Evolutionary conservation across 2,888 invertebrate species (phyloP), one percentile per base, ranked within the genome.

Genomic region (Trissonchulus latispiculum): DNA sequence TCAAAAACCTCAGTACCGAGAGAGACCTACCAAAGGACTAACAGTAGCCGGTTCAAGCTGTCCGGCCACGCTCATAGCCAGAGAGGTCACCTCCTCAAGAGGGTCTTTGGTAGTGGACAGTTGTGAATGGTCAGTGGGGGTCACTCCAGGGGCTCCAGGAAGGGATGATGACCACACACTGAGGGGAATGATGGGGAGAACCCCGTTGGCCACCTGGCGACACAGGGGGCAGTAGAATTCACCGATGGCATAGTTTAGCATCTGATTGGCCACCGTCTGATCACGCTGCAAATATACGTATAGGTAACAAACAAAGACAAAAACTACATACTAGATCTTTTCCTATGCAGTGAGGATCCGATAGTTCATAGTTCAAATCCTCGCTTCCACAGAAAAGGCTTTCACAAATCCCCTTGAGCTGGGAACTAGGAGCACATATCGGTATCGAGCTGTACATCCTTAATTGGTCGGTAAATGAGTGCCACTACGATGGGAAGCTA

Each of bases 211-310:
- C 72, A 92, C 84, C 86, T 95, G 95, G 23, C 96, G 89, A 85
- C 96, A 97, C 77, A 96, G 87, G 35, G 96, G 96, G 85, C 96
- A 96, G 78, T 90, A 89, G 86, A 93, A 96, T 87, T 96, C 95
- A 71, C 92, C 92, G 18, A 75, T 37, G 31, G 32, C 59, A 28
- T 61, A 29, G 3, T 68, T n/a, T n/a, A 36, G 35, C 29, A 68
- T 33, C 36, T 68, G 69, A 33, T 33, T 68, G 36, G 33, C 36
- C n/a, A 68, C n/a, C 23, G 33, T n/a, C 31, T 61, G 33, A 23
- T 73, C 74, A 18, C 61, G 23, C 70, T 69, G 48, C 36, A 72
- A 70, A 15, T 1, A 35, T 1, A 62, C 3, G n/a, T n/a, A n/a
- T n/a, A n/a, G n/a, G n/a, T n/a, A n/a, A n/a, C n/a, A n/a, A n/a